Evolutionary conservation across 37 sponge, comb jelly and placozoan genomes (phyloP).

Genomic region (Haliclona indistincta): DNA sequence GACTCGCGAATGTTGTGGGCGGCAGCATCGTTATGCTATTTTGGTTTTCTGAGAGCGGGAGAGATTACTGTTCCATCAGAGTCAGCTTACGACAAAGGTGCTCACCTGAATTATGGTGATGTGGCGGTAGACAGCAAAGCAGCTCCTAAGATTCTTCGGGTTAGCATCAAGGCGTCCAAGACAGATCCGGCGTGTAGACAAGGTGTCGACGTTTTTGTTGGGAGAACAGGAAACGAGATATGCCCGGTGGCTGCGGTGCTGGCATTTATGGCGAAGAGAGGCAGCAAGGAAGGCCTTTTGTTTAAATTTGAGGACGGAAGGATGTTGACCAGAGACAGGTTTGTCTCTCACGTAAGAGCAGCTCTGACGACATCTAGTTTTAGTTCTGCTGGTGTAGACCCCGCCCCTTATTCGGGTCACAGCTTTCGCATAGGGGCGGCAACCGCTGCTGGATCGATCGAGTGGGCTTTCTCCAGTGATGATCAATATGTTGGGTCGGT

Average conservation of each 20-base stretch:
- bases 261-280: not conserved
- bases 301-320: not conserved
- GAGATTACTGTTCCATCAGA: conserved; percentile 20
- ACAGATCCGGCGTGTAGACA: too few species aligned
- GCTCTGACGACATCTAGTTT: too few species aligned
- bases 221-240: too few species aligned
- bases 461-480: too few species aligned
- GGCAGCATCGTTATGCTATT: conserved; percentile 15
- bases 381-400: not conserved
- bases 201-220: too few species aligned
- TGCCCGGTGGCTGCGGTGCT: too few species aligned
- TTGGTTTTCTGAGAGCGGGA: conserved; percentile 38
- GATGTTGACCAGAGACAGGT: not conserved
- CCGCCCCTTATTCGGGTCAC: conserved; percentile 3
- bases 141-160: not conserved
- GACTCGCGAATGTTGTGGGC: conserved; percentile 31
- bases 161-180: too few species aligned
- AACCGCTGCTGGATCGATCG: too few species aligned
- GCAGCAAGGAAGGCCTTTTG: not conserved
- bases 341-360: not conserved
- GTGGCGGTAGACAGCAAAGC: not conserved
- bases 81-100: not conserved
- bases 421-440: conserved; percentile 7
- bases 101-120: not conserved
- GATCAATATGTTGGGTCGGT: too few species aligned